Base-by-base conservation (phyloP, 2,113 vertebrate genomes). In the Piaya cayana region DNA sequence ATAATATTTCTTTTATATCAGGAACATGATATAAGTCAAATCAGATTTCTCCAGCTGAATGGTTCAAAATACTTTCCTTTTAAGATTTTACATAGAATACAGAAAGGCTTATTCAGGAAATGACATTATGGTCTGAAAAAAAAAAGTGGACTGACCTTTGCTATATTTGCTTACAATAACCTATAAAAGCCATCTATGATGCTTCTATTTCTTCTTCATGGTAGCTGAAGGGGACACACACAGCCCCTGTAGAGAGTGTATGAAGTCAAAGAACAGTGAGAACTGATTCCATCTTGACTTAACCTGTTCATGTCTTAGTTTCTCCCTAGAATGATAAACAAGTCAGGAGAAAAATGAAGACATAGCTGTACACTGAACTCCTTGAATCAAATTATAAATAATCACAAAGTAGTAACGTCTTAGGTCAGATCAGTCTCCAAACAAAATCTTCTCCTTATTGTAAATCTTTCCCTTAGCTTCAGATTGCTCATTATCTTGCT, bases 81-180 rank as follows among this genome's bases (percentile, higher is more conserved):
- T 67, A 86, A 75, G 37, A 50, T 47, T 60, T 47, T 59, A 20
- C 22, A 43, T 67, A 65, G 26, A 52, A 67, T 18, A 86, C 83
- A 55, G 29, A 67, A 68, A 75, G 12, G 12, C 7, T 88, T 88
- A 70, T 60, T 77, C 55, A 18, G 30, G n/a, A 29, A 84, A 69
- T 56, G 63, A 49, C 43, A 58, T 63, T 78, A 42, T 43, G 27
- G 4, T 64, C 47, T 79, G 43, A 92, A 92, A 67, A n/a, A 67
- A n/a, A 63, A 88, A 88, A 78, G 67, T 67, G 65, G 43, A 9
- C 8, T 92, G 82, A 92, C 85, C 85, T 91, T 89, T 89, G 22
- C 42, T 89, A 17, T 65, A 63, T 0, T 2, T 63, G 22, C 42
- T 25, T 47, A 78, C 30, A 37, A 68, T 3, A n/a, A 87, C 65